Conservation (phyloP, 2,888 invertebrate species). For the Caenorhabditis macrosperma region DNA sequence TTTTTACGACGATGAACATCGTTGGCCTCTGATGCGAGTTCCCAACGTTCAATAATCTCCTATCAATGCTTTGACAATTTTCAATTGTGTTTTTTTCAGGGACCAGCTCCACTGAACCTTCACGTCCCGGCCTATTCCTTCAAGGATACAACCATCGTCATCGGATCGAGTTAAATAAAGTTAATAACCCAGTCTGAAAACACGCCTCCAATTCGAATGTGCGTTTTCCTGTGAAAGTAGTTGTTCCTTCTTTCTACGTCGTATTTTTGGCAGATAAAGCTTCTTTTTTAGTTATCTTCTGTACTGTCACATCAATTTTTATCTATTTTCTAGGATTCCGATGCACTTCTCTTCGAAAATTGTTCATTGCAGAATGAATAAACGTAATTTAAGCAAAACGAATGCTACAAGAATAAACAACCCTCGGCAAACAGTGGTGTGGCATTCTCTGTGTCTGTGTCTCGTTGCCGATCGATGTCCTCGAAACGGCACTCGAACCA, state of each 20-base stretch:
- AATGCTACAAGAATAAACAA: constrained; percentile 24
- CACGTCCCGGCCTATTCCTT: constrained; percentile 77
- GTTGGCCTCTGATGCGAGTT: constrained; percentile 43
- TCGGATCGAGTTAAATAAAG: constrained; percentile 66
- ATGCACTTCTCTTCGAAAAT: constrained; percentile 53
- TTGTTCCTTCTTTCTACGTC: constrained; percentile 55
- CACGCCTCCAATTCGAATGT: constrained; percentile 50
- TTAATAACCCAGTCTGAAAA: constrained; percentile 37
- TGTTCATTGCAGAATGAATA: constrained; percentile 55
- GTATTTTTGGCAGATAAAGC: constrained; percentile 57
- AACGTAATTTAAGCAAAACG: constrained; percentile 38
- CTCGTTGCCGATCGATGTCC: constrained; percentile 38
- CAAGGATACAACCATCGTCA: constrained; percentile 75
- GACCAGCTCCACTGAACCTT: constrained; percentile 78
- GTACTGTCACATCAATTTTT: constrained; percentile 15
- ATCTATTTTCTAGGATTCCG: constrained; percentile 40
- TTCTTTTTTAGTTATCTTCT: constrained; percentile 31
- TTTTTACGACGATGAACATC: constrained; percentile 50
- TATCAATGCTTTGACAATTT: background rate
- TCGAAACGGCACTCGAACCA: constrained; percentile 52
- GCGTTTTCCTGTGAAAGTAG: constrained; percentile 58
- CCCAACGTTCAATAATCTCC: background rate
- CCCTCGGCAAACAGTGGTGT: constrained; percentile 37
- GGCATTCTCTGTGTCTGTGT: constrained; percentile 48
- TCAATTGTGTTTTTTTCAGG: constrained; percentile 58